Percentiles rank a stretch among this genome's conserved stretches.
These are phyloP conservation scores for Timandra comae DNA, from an alignment of 2,888 invertebrate species.

Conservation along the genomic window DNA sequence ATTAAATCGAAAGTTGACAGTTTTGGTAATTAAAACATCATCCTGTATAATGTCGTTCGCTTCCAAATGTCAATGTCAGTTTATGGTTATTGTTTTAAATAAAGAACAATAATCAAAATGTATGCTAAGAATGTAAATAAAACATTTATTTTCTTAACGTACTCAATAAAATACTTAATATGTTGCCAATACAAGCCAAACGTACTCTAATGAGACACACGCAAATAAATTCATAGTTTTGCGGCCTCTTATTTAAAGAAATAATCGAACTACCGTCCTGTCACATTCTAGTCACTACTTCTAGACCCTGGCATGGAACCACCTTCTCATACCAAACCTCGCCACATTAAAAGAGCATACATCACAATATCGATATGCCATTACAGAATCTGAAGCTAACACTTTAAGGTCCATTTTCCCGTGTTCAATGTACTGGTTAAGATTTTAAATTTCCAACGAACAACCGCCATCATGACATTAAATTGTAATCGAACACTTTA, in stretches of 20 bases:
- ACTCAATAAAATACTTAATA: too few species aligned
- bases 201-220: constrained; percentile 34
- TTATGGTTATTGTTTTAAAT: too few species aligned
- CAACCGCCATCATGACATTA: constrained; percentile 63
- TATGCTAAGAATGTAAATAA: too few species aligned
- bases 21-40: too few species aligned
- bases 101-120: too few species aligned
- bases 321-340: constrained; percentile 35
- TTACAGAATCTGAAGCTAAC: constrained; percentile 15
- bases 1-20: too few species aligned
- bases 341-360: constrained; percentile 23
- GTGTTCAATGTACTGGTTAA: constrained; percentile 24
- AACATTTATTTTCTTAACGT: too few species aligned
- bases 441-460: constrained; percentile 55
- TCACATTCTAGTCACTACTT: constrained; percentile 46
- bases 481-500: constrained; percentile 76
- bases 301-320: constrained; percentile 56
- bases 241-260: constrained; percentile 38
- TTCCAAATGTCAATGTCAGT: too few species aligned
- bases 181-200: constrained; percentile 6
- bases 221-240: constrained; percentile 45
- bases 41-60: too few species aligned
- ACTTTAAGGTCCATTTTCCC: constrained; percentile 26
- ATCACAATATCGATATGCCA: constrained; percentile 6
- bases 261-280: constrained; percentile 41